Evolutionary conservation across 2,113 vertebrate species (phyloP).

Genomic region (Alligator sinensis): DNA sequence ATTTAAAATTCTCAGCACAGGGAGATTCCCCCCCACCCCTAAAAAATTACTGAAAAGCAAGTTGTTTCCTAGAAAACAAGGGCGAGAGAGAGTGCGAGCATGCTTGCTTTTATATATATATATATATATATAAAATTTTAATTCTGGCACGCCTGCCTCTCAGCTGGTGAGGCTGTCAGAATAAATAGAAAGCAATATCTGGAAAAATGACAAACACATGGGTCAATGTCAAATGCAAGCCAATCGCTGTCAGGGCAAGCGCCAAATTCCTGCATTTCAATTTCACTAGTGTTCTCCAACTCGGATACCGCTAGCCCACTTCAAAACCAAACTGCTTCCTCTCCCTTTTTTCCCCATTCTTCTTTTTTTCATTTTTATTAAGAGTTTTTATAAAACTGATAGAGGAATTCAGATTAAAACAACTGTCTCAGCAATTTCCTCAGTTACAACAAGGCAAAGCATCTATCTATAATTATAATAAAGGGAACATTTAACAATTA

Average conservation of each 20-base stretch:
- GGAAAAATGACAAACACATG: constrained; percentile 67
- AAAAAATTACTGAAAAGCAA: too few species aligned
- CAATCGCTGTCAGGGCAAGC: constrained; percentile 41
- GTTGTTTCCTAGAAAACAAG: not conserved
- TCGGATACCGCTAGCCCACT: constrained; percentile 37
- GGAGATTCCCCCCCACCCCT: too few species aligned
- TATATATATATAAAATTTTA: not conserved
- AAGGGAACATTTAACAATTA: constrained; percentile 64
- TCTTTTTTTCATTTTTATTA: not conserved
- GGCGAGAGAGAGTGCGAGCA: too few species aligned
- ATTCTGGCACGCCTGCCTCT: constrained; percentile 50
- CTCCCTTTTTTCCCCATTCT: not conserved
- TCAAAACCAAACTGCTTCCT: constrained; percentile 45
- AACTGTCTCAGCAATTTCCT: constrained; percentile 49
- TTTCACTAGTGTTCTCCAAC: constrained; percentile 34
- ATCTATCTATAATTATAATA: constrained; percentile 30
- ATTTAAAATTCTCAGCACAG: not conserved
- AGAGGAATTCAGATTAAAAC: constrained; percentile 41
- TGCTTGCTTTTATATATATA: too few species aligned
- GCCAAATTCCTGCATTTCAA: constrained; percentile 62
- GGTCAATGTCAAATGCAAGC: constrained; percentile 68
- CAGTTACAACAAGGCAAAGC: constrained; percentile 6
- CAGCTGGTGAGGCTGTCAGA: constrained; percentile 70
- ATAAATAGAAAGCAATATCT: constrained; percentile 58
- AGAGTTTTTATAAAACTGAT: constrained; percentile 21